phyloP scores from a whole-genome alignment of 2,113 vertebrate species.

The Octodon degus region DNA sequence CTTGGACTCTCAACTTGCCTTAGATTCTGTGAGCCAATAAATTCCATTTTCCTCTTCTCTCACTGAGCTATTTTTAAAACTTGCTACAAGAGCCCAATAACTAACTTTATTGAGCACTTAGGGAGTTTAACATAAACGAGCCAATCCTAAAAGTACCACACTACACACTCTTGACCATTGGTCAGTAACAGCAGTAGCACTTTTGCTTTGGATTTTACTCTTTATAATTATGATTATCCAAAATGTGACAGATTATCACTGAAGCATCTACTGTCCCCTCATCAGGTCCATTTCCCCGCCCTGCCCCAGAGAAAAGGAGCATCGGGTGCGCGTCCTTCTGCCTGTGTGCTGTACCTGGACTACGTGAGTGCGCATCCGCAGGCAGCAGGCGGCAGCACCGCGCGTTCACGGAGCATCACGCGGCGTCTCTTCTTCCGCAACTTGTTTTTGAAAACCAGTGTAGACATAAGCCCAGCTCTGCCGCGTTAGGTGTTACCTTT shows the following conservation, averaged over 20 bases:
- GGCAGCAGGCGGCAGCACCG: not conserved
- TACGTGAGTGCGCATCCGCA: not conserved
- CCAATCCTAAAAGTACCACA: not conserved
- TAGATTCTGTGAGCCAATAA: not conserved
- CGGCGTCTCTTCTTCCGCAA: not conserved
- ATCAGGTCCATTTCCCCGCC: not conserved
- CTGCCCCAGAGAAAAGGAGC: not conserved
- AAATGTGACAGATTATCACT: not conserved
- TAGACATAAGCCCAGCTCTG: slow-evolving; percentile 2
- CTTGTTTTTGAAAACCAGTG: slow-evolving; percentile 45
- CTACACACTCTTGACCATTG: not conserved
- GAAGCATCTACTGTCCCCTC: not conserved
- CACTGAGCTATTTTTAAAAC: not conserved
- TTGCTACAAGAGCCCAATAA: slow-evolving; percentile 5
- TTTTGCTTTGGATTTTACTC: slow-evolving; percentile 54
- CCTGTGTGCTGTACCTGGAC: not conserved
- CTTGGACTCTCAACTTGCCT: not conserved
- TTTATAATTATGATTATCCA: slow-evolving; percentile 20
- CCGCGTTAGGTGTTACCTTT: slow-evolving; percentile 32
- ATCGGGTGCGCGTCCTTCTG: not conserved
- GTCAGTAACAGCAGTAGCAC: not conserved
- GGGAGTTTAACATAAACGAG: slow-evolving; percentile 17
- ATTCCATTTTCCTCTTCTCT: slow-evolving; percentile 16
- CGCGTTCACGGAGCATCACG: not conserved
- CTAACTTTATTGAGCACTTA: slow-evolving; percentile 4